Evolutionary conservation across 2,113 vertebrate genomes (phyloP).

Genomic region (Lates calcarifer): DNA sequence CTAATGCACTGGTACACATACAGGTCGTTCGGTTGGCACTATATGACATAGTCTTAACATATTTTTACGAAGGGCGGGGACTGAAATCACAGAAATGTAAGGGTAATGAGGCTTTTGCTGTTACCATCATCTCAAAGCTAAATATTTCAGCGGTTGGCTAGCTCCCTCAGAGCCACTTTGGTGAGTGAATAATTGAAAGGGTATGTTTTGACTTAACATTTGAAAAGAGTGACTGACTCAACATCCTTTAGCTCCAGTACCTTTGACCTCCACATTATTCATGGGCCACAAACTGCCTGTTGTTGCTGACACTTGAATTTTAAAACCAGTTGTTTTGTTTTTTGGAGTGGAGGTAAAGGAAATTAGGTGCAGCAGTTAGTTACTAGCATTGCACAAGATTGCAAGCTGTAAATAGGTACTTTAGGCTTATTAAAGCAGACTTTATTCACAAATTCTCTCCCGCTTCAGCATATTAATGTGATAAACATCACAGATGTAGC

Average conservation of each 20-base stretch:
- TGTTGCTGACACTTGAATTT: constrained; percentile 41
- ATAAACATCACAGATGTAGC: constrained; percentile 42
- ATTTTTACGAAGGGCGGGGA: constrained; percentile 19
- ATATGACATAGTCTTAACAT: neutral
- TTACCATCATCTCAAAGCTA: constrained; percentile 23
- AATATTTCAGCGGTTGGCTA: constrained; percentile 25
- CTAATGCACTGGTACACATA: too few species aligned
- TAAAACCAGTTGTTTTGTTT: constrained; percentile 62
- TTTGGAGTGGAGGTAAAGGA: constrained; percentile 31
- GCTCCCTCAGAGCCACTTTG: constrained; percentile 35
- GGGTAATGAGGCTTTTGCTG: constrained; percentile 14
- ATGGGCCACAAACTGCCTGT: constrained; percentile 55
- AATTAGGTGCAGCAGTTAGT: constrained; percentile 31
- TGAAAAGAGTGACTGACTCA: constrained; percentile 63
- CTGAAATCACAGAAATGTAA: constrained; percentile 10
- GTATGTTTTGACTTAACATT: constrained; percentile 72
- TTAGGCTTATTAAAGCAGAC: constrained; percentile 48
- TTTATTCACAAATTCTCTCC: constrained; percentile 51
- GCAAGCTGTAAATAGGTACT: constrained; percentile 26
- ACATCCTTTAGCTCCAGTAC: constrained; percentile 70
- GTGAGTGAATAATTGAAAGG: constrained; percentile 60
- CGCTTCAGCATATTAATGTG: constrained; percentile 36
- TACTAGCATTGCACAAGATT: constrained; percentile 10
- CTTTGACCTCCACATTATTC: constrained; percentile 77
- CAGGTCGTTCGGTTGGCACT: neutral